phyloP scores from a whole-genome alignment of 1,140 invertebrate species.

The Dreissena rostriformis region DNA sequence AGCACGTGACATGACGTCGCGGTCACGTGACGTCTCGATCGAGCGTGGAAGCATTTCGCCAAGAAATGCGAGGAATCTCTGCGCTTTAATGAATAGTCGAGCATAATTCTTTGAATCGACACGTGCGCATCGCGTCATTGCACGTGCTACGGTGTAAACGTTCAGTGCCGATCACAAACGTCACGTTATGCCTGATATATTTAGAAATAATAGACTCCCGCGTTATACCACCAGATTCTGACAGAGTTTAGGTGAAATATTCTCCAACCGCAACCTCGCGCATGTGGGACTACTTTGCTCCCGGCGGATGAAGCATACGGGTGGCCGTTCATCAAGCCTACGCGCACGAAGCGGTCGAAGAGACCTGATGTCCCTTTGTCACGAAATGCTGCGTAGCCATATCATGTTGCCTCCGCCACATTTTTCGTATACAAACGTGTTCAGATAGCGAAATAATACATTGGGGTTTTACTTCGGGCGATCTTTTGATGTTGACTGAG shows the following conservation, averaged over 20 bases:
- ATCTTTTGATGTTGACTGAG: no score
- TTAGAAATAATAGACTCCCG: slow-evolving; percentile 46
- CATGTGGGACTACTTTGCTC: neutral
- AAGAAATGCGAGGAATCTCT: slow-evolving; percentile 23
- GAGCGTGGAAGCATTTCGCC: slow-evolving; percentile 31
- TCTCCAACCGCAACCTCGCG: neutral
- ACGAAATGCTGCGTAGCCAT: neutral
- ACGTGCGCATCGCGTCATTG: slow-evolving; percentile 32
- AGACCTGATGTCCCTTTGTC: neutral
- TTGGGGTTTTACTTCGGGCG: no score
- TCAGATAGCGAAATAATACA: no score
- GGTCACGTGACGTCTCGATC: slow-evolving; percentile 30
- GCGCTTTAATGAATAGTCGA: slow-evolving; percentile 1
- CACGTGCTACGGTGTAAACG: slow-evolving; percentile 7
- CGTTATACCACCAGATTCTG: slow-evolving; percentile 22
- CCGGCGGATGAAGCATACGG: neutral
- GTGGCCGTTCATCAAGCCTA: slow-evolving; percentile 2
- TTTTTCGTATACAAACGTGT: no score
- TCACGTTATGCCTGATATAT: slow-evolving; percentile 20
- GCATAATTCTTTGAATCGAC: slow-evolving; percentile 32
- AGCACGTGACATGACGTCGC: slow-evolving; percentile 34
- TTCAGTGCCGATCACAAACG: neutral
- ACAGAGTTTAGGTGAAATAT: neutral
- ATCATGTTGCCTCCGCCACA: no score
- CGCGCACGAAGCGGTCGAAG: neutral